Conservation (phyloP, 2,888 invertebrate species). For the Synanthedon andrenaeformis region DNA sequence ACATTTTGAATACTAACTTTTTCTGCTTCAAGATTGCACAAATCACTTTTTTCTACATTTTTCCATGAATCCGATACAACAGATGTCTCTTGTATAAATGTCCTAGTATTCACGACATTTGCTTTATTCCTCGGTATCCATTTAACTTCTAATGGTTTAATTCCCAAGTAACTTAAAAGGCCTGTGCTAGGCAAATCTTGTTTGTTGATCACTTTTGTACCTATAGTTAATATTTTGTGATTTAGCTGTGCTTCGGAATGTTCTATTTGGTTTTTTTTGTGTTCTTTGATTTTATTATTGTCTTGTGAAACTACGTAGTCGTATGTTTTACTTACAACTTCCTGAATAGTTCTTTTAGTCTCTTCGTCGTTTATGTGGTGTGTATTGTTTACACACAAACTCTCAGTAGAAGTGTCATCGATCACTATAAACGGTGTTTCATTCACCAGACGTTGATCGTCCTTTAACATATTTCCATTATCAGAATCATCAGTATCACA, state of each 20-base stretch:
- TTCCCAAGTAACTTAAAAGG: constrained; percentile 42
- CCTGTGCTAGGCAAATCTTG: constrained; percentile 37
- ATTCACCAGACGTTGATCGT: constrained; percentile 6
- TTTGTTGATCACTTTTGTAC: constrained; percentile 42
- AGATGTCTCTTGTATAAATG: no score
- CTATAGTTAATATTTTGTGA: constrained; percentile 51
- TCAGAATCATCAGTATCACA: constrained; percentile 1
- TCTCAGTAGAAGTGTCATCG: constrained; percentile 35
- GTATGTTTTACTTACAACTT: constrained; percentile 31
- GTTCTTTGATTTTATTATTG: constrained; percentile 8
- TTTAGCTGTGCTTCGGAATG: constrained; percentile 29
- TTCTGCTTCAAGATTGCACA: not conserved
- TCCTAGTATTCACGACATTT: constrained; percentile 7
- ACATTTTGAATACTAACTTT: not conserved
- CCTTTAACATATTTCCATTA: constrained; percentile 1
- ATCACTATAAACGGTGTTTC: constrained; percentile 29
- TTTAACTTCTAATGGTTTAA: constrained; percentile 36
- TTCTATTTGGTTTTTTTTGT: constrained; percentile 5
- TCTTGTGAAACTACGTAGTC: constrained; percentile 18
- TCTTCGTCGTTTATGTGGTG: constrained; percentile 13
- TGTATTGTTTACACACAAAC: constrained; percentile 16
- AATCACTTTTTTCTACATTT: no score
- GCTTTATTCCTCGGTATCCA: constrained; percentile 28
- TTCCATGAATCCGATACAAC: no score
- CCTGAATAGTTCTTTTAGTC: constrained; percentile 22